Evolutionary conservation across 2,113 vertebrate species (phyloP), one percentile per base, ranked within the genome.

Genomic region (Myodes glareolus): DNA sequence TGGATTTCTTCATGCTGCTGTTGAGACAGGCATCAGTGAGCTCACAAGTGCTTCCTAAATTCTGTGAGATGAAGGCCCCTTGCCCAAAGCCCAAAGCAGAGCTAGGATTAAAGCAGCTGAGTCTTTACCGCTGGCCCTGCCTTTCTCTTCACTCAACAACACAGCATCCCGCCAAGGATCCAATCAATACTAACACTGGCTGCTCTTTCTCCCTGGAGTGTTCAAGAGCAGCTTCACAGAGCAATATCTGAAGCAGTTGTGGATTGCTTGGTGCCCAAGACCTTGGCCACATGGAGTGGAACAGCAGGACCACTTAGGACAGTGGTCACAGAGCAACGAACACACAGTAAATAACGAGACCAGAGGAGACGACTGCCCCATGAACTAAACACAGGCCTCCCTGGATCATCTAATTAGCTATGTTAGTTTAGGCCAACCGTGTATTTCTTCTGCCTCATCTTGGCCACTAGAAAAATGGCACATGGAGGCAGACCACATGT

Each of bases 181-280:
- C 95, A 85, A 93, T 96, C 95, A 82, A 81, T 96, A 85, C 73
- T 39, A 82, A 82, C 88, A 80, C 75, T 94, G 90, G 90, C 76
- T 47, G 23, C 65, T 87, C 63, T 94, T 92, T 96, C 19, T 91
- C 85, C 92, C 92, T 31, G 58, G 55, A 88, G 92, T 92, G 8
- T 65, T 78, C 91, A 94, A 91, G 93, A 93, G 65, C 50, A 88
- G 52, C 47, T 82, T 81, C 87, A 77, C 63, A 82, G 55, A 92
- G 52, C 80, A 92, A 17, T 94, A 85, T 73, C 97, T 63, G 2
- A 12, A 84, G 75, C 70, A 86, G 52, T 19, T 11, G 14, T 39
- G 0, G 7, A 45, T 33, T 81, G 65, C 67, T 72, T 61, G 65
- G 68, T 94, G 94, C 88, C 93, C 45, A 92, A 55, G 70, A 77